Conservation (phyloP, 2,888 invertebrate genomes). For the Tiliacea citrago region DNA sequence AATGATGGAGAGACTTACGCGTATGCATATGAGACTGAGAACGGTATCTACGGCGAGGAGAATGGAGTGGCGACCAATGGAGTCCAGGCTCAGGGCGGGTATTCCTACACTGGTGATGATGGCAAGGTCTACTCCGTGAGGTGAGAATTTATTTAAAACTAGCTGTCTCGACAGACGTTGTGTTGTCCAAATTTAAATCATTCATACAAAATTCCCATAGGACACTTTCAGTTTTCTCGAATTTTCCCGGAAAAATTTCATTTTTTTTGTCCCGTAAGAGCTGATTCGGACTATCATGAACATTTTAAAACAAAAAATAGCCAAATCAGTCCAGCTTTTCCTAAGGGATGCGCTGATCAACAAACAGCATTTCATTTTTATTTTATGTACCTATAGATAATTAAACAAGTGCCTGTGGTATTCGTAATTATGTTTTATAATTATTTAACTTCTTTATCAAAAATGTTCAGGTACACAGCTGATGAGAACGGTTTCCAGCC, state of each 20-base stretch:
- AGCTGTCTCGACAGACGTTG: background rate
- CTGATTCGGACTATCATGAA: too few relatives aligned
- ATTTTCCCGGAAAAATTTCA: too few relatives aligned
- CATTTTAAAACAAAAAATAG: too few relatives aligned
- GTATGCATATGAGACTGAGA: conserved; percentile 85
- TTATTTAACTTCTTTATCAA: background rate
- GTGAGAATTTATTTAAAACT: conserved; percentile 65
- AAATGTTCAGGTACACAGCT: conserved; percentile 81
- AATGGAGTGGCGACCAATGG: conserved; percentile 85
- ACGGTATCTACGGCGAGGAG: conserved; percentile 85
- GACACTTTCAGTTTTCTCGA: too few relatives aligned
- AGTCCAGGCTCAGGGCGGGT: conserved; percentile 85
- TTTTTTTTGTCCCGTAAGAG: too few relatives aligned
- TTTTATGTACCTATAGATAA: too few relatives aligned
- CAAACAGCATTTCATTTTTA: too few relatives aligned
- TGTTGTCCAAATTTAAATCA: too few relatives aligned
- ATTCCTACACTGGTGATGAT: conserved; percentile 86
- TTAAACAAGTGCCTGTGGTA: background rate
- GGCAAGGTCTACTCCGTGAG: conserved; percentile 84
- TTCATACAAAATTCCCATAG: too few relatives aligned
- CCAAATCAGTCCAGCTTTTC: too few relatives aligned
- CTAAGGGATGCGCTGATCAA: too few relatives aligned
- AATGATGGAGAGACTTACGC: conserved; percentile 84
- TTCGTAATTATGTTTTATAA: background rate
- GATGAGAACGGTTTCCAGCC: conserved; percentile 87